These are phyloP conservation scores for Ginglymostoma cirratum DNA, from an alignment of 2,113 vertebrate species.

Conservation along the genomic window DNA sequence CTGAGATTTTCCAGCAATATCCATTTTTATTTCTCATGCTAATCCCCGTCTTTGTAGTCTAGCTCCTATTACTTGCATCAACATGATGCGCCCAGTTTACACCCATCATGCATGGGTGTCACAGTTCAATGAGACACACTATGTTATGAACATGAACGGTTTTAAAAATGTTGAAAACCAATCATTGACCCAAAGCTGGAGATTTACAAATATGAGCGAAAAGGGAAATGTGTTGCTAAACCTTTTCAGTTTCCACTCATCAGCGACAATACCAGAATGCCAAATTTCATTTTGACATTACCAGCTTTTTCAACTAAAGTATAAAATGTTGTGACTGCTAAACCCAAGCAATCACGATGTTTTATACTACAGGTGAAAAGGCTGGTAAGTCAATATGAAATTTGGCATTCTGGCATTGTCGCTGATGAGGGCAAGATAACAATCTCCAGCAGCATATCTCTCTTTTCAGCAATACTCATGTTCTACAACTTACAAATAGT, in stretches of 20 bases:
- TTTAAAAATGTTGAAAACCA: not conserved
- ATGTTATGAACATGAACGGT: not conserved
- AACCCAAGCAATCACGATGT: too few species aligned
- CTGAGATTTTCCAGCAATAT: too few species aligned
- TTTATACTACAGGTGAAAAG: too few species aligned
- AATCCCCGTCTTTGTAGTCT: not conserved
- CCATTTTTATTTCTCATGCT: not conserved
- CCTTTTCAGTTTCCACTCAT: not conserved
- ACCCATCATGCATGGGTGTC: not conserved
- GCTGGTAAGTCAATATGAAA: too few species aligned
- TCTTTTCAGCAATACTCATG: not conserved
- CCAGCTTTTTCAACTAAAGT: not conserved
- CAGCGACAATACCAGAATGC: not conserved
- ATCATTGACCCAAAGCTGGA: not conserved
- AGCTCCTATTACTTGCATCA: not conserved
- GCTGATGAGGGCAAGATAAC: not conserved
- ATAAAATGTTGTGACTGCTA: not conserved
- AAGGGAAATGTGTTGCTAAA: too few species aligned
- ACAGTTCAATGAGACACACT: not conserved
- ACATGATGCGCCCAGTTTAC: not conserved
- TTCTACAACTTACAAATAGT: not conserved
- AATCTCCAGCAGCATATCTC: not conserved
- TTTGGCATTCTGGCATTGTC: not conserved
- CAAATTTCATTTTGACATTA: not conserved
- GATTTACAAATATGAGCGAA: not conserved